Evolutionary conservation across 2,797 vertebrate genomes (phyloP).

Genomic region (Oreortyx pictus): DNA sequence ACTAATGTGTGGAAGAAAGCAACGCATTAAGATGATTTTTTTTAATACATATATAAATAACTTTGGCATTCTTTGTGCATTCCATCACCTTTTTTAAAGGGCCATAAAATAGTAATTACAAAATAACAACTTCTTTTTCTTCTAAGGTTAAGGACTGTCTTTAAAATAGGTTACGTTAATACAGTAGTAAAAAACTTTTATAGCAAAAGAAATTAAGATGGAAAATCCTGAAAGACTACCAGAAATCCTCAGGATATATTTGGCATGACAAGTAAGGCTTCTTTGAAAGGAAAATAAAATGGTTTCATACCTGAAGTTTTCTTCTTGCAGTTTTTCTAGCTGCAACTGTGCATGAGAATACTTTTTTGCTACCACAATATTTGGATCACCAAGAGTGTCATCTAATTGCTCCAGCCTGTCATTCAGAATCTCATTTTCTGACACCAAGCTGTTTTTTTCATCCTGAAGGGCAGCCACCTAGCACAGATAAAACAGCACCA

Average conservation of each 20-base stretch:
- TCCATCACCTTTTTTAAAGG: background rate
- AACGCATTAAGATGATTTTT: background rate
- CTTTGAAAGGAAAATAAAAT: background rate
- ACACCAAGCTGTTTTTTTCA: slow-evolving; percentile 92
- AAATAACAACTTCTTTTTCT: background rate
- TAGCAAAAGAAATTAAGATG: background rate
- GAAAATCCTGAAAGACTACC: background rate
- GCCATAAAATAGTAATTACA: background rate
- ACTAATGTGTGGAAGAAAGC: background rate
- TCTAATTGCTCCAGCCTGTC: slow-evolving; percentile 94
- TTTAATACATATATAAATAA: background rate
- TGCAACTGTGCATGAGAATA: slow-evolving; percentile 92
- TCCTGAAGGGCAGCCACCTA: slow-evolving; percentile 95
- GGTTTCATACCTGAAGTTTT: slow-evolving; percentile 91
- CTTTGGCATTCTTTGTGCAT: background rate
- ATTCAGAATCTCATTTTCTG: slow-evolving; percentile 94
- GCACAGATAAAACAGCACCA: slow-evolving; percentile 32
- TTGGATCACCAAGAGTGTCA: slow-evolving; percentile 90
- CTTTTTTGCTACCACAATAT: slow-evolving; percentile 89
- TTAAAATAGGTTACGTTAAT: background rate
- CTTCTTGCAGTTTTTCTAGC: slow-evolving; percentile 92
- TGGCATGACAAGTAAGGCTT: background rate
- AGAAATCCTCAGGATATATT: background rate
- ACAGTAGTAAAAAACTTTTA: background rate
- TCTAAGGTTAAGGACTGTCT: background rate